These are phyloP conservation scores for Aulostomus chinensis DNA, from an alignment of 2,797 vertebrate species.

Conservation along the genomic window DNA sequence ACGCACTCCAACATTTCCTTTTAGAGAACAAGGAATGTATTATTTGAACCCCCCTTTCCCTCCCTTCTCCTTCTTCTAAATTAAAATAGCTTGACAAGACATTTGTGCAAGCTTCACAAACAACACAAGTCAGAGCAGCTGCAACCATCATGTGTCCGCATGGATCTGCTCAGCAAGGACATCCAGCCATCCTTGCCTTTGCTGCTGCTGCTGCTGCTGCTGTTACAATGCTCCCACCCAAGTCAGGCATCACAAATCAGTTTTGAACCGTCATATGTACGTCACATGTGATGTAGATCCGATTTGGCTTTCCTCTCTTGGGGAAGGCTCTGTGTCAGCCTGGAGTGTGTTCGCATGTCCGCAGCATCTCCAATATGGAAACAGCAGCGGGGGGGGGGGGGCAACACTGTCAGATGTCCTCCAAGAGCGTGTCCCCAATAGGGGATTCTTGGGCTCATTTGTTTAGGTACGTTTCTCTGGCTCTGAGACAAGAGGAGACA, in stretches of 20 bases:
- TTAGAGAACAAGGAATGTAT: conserved; percentile 48
- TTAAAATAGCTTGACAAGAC: conserved; percentile 54
- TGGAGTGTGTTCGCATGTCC: conserved; percentile 55
- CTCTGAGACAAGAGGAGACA: conserved; percentile 63
- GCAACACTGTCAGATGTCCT: conserved; percentile 45
- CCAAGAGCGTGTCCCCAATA: conserved; percentile 33
- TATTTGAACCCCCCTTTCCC: conserved; percentile 30
- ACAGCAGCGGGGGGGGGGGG: neutral
- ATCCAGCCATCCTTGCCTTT: conserved; percentile 10
- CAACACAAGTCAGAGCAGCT: conserved; percentile 26
- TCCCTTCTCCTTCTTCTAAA: conserved; percentile 22
- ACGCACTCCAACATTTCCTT: conserved; percentile 49
- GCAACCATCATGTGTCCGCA: conserved; percentile 25
- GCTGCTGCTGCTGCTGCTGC: conserved; percentile 8
- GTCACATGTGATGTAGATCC: conserved; percentile 64
- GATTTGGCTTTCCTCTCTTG: conserved; percentile 62
- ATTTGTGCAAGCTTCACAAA: conserved; percentile 49
- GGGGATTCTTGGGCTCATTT: conserved; percentile 40
- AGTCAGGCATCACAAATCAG: conserved; percentile 65
- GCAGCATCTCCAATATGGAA: conserved; percentile 23
- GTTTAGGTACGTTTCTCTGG: conserved; percentile 50
- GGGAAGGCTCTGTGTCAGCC: conserved; percentile 41
- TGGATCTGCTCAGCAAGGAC: conserved; percentile 11
- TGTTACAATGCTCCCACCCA: no score
- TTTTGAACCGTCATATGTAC: conserved; percentile 60